Percentiles rank a stretch among this genome's conserved stretches.
Evolutionary conservation across 2,888 invertebrate genomes (phyloP).

Genomic region (Mylabris sibirica): DNA sequence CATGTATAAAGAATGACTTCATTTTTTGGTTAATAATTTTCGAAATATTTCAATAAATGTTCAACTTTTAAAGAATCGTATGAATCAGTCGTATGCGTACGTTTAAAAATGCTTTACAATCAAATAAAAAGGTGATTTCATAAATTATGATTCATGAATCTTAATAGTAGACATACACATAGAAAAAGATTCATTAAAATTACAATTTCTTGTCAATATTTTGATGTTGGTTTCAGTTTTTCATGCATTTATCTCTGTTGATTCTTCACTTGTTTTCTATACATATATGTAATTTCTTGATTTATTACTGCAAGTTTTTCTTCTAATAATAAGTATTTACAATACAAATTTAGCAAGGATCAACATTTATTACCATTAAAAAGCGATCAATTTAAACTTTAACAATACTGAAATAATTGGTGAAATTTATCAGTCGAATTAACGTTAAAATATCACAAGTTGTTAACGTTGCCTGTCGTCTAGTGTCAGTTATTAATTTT

Average conservation of each 20-base stretch:
- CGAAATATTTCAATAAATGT: not conserved
- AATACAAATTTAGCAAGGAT: no score
- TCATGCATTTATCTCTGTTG: not conserved
- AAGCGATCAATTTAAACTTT: no score
- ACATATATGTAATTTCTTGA: no score
- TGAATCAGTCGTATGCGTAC: not conserved
- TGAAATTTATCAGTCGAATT: not conserved
- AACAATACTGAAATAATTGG: no score
- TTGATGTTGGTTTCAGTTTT: not conserved
- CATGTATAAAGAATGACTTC: no score
- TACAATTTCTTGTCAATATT: not conserved
- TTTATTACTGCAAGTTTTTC: no score
- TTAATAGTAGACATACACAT: not conserved
- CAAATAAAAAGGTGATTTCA: not conserved
- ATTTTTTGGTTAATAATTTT: not conserved
- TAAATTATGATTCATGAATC: not conserved
- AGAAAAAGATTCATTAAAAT: not conserved
- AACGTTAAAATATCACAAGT: not conserved
- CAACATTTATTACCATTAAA: no score
- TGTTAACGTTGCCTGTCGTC: not conserved
- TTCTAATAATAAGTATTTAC: no score
- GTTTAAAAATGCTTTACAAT: not conserved
- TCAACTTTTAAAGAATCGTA: not conserved
- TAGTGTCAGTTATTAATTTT: not conserved
- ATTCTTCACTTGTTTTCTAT: not conserved